A percentile compares a stretch with the other conserved stretches of the same genome.
Evolutionary conservation across 2,113 vertebrate species (phyloP).

Genomic region (Macaca nemestrina): DNA sequence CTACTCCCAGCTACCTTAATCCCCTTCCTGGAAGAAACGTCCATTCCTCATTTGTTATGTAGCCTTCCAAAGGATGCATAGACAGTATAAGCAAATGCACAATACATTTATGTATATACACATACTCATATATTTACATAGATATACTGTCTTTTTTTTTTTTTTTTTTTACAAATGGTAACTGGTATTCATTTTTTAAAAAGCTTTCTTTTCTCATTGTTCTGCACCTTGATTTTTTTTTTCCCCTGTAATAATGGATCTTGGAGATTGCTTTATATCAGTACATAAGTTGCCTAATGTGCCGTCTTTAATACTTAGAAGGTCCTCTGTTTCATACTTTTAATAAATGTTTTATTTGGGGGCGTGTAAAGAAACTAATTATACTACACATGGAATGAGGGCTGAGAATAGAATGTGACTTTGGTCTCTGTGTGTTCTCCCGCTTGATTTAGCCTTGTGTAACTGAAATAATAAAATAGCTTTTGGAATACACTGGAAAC

Average conservation of each 20-base stretch:
- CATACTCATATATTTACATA: neutral
- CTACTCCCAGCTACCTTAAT: neutral
- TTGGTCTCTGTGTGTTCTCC: neutral
- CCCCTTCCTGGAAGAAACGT: neutral
- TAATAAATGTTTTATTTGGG: neutral
- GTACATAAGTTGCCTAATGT: neutral
- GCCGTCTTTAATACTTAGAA: constrained; percentile 32
- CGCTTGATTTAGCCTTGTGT: neutral
- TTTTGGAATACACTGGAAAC: too few species aligned
- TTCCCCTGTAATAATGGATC: neutral
- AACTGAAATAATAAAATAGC: neutral
- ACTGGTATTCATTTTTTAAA: neutral
- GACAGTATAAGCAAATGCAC: neutral
- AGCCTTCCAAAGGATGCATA: neutral
- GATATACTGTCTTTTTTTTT: neutral
- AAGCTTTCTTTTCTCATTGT: neutral
- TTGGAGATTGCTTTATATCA: neutral
- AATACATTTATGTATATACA: neutral
- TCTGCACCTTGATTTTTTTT: neutral
- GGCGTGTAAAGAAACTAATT: neutral
- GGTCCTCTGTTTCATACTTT: neutral
- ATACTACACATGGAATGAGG: neutral
- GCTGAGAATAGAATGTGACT: neutral
- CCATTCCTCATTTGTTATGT: neutral
- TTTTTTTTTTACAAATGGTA: neutral